Base-by-base conservation (phyloP, 2,888 invertebrate genomes). In the Brassicogethes aeneus region DNA sequence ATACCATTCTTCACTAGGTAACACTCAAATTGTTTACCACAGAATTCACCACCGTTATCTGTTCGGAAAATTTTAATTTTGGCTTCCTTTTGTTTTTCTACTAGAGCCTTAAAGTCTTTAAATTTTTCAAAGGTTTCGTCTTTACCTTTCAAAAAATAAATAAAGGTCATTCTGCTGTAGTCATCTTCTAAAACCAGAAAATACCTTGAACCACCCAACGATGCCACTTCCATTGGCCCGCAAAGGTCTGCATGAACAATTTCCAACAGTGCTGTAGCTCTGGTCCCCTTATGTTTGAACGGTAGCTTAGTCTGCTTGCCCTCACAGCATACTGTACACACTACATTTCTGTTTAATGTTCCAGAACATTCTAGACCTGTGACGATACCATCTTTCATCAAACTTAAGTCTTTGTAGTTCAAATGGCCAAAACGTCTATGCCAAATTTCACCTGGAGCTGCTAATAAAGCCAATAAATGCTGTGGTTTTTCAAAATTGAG, bases 131-230 rank as follows among this genome's bases (percentile, higher is more conserved):
- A 39, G 16, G 45, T 50, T 37, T 55, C 52, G 42, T 42, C 38
- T 16, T 57, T 56, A n/a, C n/a, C n/a, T n/a, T n/a, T n/a, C n/a
- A n/a, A n/a, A n/a, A n/a, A n/a, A n/a, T n/a, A n/a, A n/a, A 10
- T 50, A 45, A 48, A 50, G 8, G 35, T 40, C 40, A 42, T 45
- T 33, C 46, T 17, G 15, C 45, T 42, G 47, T 23, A 52, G 44
- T 63, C 60, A 50, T 62, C 60, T 0, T 55, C 45, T 33, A 64
- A 57, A 0, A 56, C 42, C 1, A 60, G 40, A 48, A 53, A 55
- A 42, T 56, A 59, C 34, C 41, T 48, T 3, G 48, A 34, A 2
- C 53, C 54, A 34, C 53, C 50, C 17, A 46, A 29, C n/a, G 53
- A 53, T 17, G 15, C n/a, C n/a, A n/a, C n/a, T n/a, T n/a, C n/a